Evolutionary conservation across 2,888 invertebrate genomes (phyloP), one percentile per base, ranked within the genome.

Genomic region (Tromatobia lineatoria): DNA sequence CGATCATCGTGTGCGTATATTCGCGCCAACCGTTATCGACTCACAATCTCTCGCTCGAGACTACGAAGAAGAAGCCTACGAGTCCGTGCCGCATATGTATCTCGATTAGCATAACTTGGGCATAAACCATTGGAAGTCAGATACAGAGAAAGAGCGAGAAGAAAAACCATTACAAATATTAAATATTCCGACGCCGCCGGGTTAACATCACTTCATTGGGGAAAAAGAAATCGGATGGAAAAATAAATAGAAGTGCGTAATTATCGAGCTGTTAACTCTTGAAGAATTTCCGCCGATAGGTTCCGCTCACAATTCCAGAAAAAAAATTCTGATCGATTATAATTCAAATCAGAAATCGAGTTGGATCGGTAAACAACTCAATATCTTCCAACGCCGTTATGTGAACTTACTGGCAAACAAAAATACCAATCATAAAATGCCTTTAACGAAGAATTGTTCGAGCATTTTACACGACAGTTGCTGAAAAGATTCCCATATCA

Each of bases 61-160:
- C 38, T 11, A 64, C 38, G 64, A 38, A 34, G 59, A 61, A 29
- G 59, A 61, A 25, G 29, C 25, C 34, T 23, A 25, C 47, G 67
- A 74, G 59, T 45, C 18, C 59, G 59, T 75, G 29, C 52, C 67
- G 69, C 25, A 75, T 20, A 70, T 70, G 76, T 61, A 76, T 79
- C 69, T 77, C 77, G 67, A 85, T 85, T 82, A 85, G 82, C 82
- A 83, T 83, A 82, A 85, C 85, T 83, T 80, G 45, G 80, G 79
- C 54, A 64, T 77, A 82, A 73, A 76, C 74, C 71, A 83, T 80
- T 78, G 74, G 59, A 34, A 74, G 67, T 75, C 73, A 64, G 71
- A 61, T 34, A 77, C 38, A 74, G 61, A 84, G 54, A 75, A 54
- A 59, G 54, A 78, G 45, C 79, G 57, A 64, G 78, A 76, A 64